Evolutionary conservation across 1,140 invertebrate species (phyloP), one percentile per base, ranked within the genome.

Genomic region (Caenorhabditis tropicalis): DNA sequence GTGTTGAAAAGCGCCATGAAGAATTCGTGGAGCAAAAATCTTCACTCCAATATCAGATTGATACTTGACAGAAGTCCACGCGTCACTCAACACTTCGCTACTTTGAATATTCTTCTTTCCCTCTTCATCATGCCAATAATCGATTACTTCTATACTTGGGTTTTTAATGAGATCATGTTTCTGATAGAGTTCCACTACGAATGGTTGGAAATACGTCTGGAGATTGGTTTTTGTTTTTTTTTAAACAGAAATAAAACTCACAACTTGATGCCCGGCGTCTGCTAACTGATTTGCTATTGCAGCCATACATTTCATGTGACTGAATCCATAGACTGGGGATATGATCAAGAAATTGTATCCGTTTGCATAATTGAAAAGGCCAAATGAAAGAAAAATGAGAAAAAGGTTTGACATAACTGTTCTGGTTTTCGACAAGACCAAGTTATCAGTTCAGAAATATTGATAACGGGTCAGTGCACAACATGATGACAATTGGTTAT

Each of bases 151-250:
- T 5, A 74, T 74, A 0, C 43, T 74, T 12, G 65, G 21, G 9
- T 74, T 74, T 10, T 74, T 74, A 7, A 74, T 74, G n/a, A 74
- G 65, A 74, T 74, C 65, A 74, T 74, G 65, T 24, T 74, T 43
- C 43, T 74, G 16, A n/a, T 43, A 74, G 2, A 43, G 33, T 43
- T 74, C 65, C 16, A 74, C 36, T 43, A 74, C 65, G 33, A 74
- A 74, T 74, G 65, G 65, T 46, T 74, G 65, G n/a, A 74, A 74
- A 46, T 24, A 74, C 1, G 36, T 74, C 65, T 74, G 65, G 9
- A 74, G 24, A 43, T 0, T n/a, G n/a, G n/a, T n/a, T n/a, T n/a
- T n/a, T n/a, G n/a, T n/a, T n/a, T n/a, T n/a, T n/a, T n/a, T n/a
- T n/a, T n/a, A n/a, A n/a, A n/a, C n/a, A n/a, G n/a, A n/a, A n/a